Evolutionary conservation across 53 echinoderm and acorn worm genomes (phyloP).

Genomic region (Patiria pectinifera): DNA sequence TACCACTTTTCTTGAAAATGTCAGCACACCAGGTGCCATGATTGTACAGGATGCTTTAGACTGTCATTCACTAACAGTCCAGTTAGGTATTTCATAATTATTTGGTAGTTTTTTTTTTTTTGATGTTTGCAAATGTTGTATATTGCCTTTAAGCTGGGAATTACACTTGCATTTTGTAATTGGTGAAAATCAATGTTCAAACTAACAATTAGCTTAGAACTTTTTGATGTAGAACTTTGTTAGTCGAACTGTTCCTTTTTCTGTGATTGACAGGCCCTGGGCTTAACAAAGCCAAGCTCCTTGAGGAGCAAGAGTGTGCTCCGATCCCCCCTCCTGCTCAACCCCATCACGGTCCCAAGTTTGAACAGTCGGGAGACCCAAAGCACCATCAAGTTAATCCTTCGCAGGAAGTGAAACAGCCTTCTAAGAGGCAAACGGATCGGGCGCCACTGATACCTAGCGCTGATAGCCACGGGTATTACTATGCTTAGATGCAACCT

Average conservation of each 20-base stretch:
- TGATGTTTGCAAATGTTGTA: too few relatives aligned
- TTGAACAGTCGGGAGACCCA: not conserved
- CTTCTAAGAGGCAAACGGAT: not conserved
- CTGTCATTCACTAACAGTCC: too few relatives aligned
- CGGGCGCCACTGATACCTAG: constrained; percentile 25
- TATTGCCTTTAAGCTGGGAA: too few relatives aligned
- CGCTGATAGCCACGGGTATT: constrained; percentile 39
- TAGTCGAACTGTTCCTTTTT: not conserved
- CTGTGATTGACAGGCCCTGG: constrained; percentile 63
- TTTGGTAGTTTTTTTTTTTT: too few relatives aligned
- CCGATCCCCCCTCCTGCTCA: constrained; percentile 18
- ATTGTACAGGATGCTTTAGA: too few relatives aligned
- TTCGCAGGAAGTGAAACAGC: not conserved
- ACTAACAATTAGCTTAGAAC: too few relatives aligned
- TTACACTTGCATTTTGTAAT: too few relatives aligned
- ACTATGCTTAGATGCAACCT: constrained; percentile 28
- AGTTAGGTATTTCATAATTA: too few relatives aligned
- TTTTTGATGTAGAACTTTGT: too few relatives aligned
- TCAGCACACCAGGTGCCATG: too few relatives aligned
- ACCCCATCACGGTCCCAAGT: not conserved
- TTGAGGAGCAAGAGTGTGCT: constrained; percentile 74
- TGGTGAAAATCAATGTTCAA: too few relatives aligned
- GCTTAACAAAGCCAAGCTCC: constrained; percentile 78
- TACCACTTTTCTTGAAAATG: too few relatives aligned
- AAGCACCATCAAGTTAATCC: not conserved